These are phyloP conservation scores for Torymus auratus DNA, from an alignment of 2,888 invertebrate genomes.

Conservation along the genomic window DNA sequence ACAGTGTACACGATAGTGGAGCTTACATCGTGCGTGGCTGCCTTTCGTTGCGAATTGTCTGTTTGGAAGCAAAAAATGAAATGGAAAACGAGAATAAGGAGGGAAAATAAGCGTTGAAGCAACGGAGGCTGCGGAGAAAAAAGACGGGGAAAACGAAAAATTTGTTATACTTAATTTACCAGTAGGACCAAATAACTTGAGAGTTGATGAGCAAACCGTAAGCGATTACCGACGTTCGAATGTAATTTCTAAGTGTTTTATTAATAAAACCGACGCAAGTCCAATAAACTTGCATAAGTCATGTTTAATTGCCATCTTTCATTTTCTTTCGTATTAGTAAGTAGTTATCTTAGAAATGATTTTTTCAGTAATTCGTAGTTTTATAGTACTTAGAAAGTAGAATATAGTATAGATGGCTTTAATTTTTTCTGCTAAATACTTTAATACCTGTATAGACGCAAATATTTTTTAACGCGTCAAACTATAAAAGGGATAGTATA, in stretches of 20 bases:
- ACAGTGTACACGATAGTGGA: neutral
- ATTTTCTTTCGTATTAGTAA: conserved; percentile 16
- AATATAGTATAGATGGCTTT: too few species aligned
- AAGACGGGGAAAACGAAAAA: conserved; percentile 30
- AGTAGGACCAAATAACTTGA: conserved; percentile 67
- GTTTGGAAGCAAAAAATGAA: neutral
- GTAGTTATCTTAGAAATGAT: too few species aligned
- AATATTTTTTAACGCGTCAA: too few species aligned
- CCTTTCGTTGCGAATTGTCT: conserved; percentile 14
- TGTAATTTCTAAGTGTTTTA: conserved; percentile 76
- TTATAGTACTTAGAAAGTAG: too few species aligned
- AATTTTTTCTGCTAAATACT: too few species aligned
- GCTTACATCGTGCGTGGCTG: conserved; percentile 1
- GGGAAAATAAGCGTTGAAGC: neutral
- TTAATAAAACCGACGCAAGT: conserved; percentile 69
- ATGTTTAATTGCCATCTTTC: conserved; percentile 46
- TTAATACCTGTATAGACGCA: too few species aligned
- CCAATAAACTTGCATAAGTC: conserved; percentile 41
- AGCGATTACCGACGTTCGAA: conserved; percentile 66
- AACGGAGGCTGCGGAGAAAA: conserved; percentile 24
- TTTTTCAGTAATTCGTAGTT: too few species aligned
- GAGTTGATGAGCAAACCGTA: conserved; percentile 64
- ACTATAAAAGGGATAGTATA: too few species aligned
- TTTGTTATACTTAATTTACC: conserved; percentile 71
- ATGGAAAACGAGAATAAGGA: neutral